Conservation (phyloP, 2,888 invertebrate genomes). For the Cryptus viduatorius region DNA sequence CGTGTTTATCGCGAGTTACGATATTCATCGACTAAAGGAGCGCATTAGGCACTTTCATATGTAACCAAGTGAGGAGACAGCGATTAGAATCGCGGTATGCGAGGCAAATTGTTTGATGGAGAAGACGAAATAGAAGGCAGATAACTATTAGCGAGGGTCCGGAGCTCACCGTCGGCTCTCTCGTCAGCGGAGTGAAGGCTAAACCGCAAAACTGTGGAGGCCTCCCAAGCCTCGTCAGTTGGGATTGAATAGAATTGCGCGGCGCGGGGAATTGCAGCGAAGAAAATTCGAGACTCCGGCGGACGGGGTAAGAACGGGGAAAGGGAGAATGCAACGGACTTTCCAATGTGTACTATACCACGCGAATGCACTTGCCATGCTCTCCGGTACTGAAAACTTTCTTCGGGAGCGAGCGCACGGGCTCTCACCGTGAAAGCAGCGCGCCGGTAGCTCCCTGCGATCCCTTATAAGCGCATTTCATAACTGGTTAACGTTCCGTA, state of each 20-base stretch:
- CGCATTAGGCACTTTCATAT: constrained; percentile 49
- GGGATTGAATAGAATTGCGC: constrained; percentile 76
- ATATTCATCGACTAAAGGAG: constrained; percentile 42
- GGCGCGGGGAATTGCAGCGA: constrained; percentile 45
- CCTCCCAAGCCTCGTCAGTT: constrained; percentile 56
- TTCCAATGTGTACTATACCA: constrained; percentile 77
- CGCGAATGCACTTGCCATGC: constrained; percentile 79
- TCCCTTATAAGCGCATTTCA: constrained; percentile 83
- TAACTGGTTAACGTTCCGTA: constrained; percentile 84
- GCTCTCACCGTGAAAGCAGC: constrained; percentile 79
- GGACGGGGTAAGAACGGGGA: constrained; percentile 43
- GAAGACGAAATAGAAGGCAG: not conserved
- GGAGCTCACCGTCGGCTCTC: constrained; percentile 29
- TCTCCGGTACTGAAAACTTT: constrained; percentile 78
- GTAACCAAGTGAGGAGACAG: constrained; percentile 45
- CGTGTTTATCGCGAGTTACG: constrained; percentile 40
- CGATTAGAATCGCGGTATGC: constrained; percentile 35
- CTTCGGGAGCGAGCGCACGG: constrained; percentile 76
- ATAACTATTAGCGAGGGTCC: constrained; percentile 22
- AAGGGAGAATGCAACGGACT: constrained; percentile 71
- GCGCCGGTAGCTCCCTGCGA: constrained; percentile 68
- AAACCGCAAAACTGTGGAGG: constrained; percentile 22
- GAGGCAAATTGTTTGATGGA: constrained; percentile 40
- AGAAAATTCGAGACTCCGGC: constrained; percentile 46
- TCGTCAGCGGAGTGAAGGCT: constrained; percentile 58